A percentile compares a stretch with the other conserved stretches of the same genome.
These are phyloP conservation scores for Blennius ocellaris DNA, from an alignment of 2,113 vertebrate species.

Conservation along the genomic window DNA sequence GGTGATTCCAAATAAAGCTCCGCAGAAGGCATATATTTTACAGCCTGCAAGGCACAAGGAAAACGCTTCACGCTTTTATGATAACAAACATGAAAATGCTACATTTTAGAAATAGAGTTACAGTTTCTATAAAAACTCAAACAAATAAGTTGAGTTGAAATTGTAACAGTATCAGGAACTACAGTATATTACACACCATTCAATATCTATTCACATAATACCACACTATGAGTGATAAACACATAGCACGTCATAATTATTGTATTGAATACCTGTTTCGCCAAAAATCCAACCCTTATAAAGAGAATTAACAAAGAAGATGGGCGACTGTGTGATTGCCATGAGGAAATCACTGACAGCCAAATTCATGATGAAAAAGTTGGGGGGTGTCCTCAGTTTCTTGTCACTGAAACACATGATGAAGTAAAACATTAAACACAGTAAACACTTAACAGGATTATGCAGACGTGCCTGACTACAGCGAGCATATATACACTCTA, in stretches of 20 bases:
- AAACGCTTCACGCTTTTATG: neutral
- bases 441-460: no score
- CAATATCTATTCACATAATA: no score
- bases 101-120: no score
- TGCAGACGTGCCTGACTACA: no score
- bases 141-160: no score
- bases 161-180: no score
- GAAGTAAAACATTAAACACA: neutral
- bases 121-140: no score
- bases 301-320: constrained; percentile 92
- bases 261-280: constrained; percentile 84
- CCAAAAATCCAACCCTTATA: constrained; percentile 94
- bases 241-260: neutral
- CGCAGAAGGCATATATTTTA: constrained; percentile 94
- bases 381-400: constrained; percentile 88
- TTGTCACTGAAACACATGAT: constrained; percentile 84
- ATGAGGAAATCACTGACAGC: constrained; percentile 94
- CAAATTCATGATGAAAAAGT: constrained; percentile 92
- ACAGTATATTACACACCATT: no score
- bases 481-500: no score
- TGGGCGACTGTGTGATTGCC: constrained; percentile 91
- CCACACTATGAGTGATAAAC: no score
- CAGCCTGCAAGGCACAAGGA: constrained; percentile 83
- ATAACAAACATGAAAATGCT: no score
- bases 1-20: constrained; percentile 93